These are phyloP conservation scores for Vicugna pacos DNA, from an alignment of 2,113 vertebrate genomes.

Conservation along the genomic window DNA sequence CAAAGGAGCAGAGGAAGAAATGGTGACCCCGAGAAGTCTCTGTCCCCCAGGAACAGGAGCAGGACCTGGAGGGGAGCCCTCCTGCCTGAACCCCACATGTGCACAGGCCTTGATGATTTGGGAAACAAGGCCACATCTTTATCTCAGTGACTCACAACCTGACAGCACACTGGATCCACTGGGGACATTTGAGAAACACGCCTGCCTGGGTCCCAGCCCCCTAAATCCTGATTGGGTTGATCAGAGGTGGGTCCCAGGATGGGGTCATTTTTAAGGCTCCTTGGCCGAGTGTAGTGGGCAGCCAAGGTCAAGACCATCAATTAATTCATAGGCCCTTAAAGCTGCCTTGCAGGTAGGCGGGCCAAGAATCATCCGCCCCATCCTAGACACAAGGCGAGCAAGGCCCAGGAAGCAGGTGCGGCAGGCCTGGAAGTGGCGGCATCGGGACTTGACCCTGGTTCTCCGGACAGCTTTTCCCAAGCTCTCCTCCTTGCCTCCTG, in stretches of 20 bases:
- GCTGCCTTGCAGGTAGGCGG: not conserved
- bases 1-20: not conserved
- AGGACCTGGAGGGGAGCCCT: not conserved
- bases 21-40: not conserved
- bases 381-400: not conserved
- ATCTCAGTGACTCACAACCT: not conserved
- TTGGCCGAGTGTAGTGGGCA: not conserved
- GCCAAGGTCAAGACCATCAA: not conserved
- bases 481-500: not conserved
- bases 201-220: not conserved
- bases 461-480: not conserved
- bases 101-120: not conserved
- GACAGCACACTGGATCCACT: not conserved
- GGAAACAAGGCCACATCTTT: not conserved
- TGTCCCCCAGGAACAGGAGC: fast-evolving
- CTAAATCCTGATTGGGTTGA: not conserved
- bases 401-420: fast-evolving
- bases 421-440: not conserved
- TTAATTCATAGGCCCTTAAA: too few species aligned
- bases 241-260: not conserved
- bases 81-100: not conserved
- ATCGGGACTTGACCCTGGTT: not conserved
- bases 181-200: not conserved
- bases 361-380: not conserved
- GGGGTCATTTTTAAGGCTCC: not conserved